Percentiles rank a stretch among this genome's conserved stretches.
Evolutionary conservation across 2,797 vertebrate species (phyloP).

Genomic region (Fringilla coelebs): DNA sequence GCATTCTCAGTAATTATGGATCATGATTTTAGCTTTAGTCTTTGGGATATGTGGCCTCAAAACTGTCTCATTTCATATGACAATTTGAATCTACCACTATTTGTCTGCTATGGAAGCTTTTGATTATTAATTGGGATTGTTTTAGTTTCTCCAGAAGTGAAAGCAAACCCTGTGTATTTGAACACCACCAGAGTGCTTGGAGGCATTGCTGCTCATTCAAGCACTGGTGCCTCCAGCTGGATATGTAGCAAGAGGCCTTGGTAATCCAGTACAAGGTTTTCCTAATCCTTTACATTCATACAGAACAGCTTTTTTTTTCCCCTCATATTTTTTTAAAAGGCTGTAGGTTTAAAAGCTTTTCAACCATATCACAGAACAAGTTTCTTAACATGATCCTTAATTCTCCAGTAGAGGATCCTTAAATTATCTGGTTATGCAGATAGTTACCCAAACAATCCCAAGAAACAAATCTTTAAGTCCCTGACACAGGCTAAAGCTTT

Average conservation of each 20-base stretch:
- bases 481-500: background rate
- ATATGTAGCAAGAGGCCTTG: background rate
- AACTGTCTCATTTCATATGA: background rate
- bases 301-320: rapidly evolving
- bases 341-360: background rate
- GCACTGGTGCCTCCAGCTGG: background rate
- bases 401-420: background rate
- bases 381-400: background rate
- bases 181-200: background rate
- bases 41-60: background rate
- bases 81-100: background rate
- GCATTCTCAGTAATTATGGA: background rate
- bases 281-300: background rate
- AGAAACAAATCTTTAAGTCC: background rate
- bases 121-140: background rate
- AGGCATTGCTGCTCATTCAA: background rate
- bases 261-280: background rate
- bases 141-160: background rate
- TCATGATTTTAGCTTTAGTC: background rate
- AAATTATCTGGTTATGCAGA: background rate
- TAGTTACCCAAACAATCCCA: background rate
- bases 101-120: background rate
- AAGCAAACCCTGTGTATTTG: background rate
- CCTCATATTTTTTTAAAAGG: background rate
- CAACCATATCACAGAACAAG: background rate